These are phyloP conservation scores for Plusia festucae DNA, from an alignment of 2,888 invertebrate genomes.

Conservation along the genomic window DNA sequence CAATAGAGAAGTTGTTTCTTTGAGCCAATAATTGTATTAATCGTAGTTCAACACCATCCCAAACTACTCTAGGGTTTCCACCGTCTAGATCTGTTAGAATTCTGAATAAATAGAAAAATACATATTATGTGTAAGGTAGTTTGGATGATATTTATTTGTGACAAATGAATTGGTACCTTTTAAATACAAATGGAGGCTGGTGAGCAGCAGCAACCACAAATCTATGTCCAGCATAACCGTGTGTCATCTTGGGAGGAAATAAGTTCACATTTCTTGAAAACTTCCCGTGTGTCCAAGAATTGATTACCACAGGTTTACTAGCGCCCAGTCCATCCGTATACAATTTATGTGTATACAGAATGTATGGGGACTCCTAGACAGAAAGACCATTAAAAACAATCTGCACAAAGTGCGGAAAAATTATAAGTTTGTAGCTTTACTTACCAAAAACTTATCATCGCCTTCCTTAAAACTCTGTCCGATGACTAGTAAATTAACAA, in stretches of 20 bases:
- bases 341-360: constrained; percentile 93
- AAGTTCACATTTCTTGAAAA: constrained; percentile 91
- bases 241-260: constrained; percentile 91
- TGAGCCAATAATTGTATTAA: constrained; percentile 90
- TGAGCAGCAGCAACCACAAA: constrained; percentile 92
- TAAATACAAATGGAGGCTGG: constrained; percentile 93
- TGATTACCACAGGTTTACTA: constrained; percentile 91
- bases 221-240: constrained; percentile 93
- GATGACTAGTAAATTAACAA: constrained; percentile 92
- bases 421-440: constrained; percentile 44
- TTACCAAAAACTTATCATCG: constrained; percentile 81
- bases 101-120: constrained; percentile 60
- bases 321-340: constrained; percentile 93
- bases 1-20: constrained; percentile 92
- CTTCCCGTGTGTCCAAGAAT: constrained; percentile 91
- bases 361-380: constrained; percentile 91
- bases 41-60: constrained; percentile 94
- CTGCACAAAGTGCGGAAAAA: not conserved
- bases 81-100: constrained; percentile 82
- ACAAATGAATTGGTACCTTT: constrained; percentile 81
- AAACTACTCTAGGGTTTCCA: constrained; percentile 81
- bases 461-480: constrained; percentile 90
- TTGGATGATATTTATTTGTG: not conserved
- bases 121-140: not conserved
- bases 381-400: not conserved